Evolutionary conservation across 2,888 invertebrate genomes (phyloP).

Genomic region (Spicauda simplicius): DNA sequence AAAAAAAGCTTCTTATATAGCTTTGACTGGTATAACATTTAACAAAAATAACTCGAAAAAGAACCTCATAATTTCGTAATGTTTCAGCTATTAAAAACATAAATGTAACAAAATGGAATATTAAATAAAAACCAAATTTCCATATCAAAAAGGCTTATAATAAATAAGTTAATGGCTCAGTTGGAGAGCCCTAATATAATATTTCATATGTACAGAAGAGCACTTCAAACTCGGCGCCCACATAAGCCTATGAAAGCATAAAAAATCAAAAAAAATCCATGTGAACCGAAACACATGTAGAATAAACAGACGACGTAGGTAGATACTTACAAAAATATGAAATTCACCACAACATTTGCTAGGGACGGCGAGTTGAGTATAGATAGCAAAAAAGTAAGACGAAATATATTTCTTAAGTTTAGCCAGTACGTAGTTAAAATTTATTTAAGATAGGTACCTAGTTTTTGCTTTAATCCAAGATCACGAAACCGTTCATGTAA

Average conservation of each 20-base stretch:
- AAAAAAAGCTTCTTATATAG: too few species aligned
- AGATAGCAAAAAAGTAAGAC: constrained; percentile 51
- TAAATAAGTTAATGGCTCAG: constrained; percentile 54
- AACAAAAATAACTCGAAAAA: too few species aligned
- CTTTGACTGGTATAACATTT: too few species aligned
- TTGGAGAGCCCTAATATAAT: constrained; percentile 73
- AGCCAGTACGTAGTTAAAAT: too few species aligned
- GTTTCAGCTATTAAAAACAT: too few species aligned
- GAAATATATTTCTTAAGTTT: not conserved
- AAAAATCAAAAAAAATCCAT: constrained; percentile 82
- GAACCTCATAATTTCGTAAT: too few species aligned
- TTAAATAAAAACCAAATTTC: constrained; percentile 16
- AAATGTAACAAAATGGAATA: not conserved
- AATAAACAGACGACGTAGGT: constrained; percentile 83
- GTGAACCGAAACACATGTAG: constrained; percentile 84
- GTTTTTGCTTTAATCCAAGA: too few species aligned
- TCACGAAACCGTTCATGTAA: too few species aligned
- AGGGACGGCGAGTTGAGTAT: constrained; percentile 69
- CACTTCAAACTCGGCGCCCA: constrained; percentile 68
- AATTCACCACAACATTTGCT: constrained; percentile 85
- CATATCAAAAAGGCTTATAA: constrained; percentile 25
- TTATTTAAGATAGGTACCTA: too few species aligned
- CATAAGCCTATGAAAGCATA: constrained; percentile 82
- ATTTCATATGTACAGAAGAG: constrained; percentile 72
- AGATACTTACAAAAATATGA: constrained; percentile 85